Conservation (phyloP, 2,888 invertebrate genomes). For the Protophormia terraenovae region DNA sequence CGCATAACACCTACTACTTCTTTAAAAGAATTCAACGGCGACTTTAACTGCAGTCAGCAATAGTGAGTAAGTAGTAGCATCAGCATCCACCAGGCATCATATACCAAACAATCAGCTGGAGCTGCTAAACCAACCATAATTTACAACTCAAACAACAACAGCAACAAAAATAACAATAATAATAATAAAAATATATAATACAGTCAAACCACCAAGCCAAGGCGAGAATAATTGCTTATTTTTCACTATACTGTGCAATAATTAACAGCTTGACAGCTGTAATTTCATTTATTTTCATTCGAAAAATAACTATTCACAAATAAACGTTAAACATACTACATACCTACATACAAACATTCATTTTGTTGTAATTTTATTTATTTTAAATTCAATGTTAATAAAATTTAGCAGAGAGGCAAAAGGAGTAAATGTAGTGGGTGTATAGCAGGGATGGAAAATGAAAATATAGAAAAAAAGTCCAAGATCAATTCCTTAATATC, state of each 20-base stretch:
- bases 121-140: constrained; percentile 31
- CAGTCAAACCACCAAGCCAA: background rate
- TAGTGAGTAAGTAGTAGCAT: background rate
- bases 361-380: constrained; percentile 19
- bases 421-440: background rate
- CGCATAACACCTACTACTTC: background rate
- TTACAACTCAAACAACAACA: constrained; percentile 7
- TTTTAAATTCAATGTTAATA: constrained; percentile 24
- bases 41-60: background rate
- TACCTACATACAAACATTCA: background rate
- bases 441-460: too few species aligned
- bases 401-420: background rate
- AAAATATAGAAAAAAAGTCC: too few species aligned
- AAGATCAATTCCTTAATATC: too few species aligned
- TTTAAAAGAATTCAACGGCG: background rate
- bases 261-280: constrained; percentile 67
- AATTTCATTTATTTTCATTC: constrained; percentile 64
- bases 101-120: background rate
- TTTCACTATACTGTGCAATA: constrained; percentile 45
- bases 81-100: background rate
- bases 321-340: too few species aligned
- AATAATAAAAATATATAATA: too few species aligned
- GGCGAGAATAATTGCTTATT: constrained; percentile 44
- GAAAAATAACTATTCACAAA: constrained; percentile 52
- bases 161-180: background rate